Percentiles rank a stretch among this genome's conserved stretches.
Evolutionary conservation across 2,797 vertebrate genomes (phyloP).

Genomic region (Rhincodon typus): DNA sequence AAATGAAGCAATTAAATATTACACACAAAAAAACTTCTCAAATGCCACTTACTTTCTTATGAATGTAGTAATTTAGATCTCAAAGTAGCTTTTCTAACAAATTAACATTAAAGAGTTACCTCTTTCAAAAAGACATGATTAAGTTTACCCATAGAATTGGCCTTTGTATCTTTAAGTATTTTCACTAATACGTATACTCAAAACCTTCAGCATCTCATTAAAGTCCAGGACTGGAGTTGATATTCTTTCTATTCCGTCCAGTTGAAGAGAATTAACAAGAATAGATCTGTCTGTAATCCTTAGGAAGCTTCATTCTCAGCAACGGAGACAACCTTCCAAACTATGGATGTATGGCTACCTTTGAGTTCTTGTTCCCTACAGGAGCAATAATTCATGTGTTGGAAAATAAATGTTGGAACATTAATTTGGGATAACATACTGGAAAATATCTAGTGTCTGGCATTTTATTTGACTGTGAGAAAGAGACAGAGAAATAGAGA

Average conservation of each 20-base stretch:
- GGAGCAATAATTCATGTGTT: background rate
- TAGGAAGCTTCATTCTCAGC: background rate
- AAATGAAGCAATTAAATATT: conserved; percentile 2
- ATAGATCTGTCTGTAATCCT: background rate
- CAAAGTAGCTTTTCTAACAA: background rate
- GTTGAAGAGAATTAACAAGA: background rate
- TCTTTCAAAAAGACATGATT: background rate
- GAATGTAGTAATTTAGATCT: background rate
- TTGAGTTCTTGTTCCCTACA: background rate
- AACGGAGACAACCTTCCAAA: background rate
- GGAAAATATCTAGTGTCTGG: background rate
- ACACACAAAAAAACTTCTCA: background rate
- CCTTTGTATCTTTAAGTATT: background rate
- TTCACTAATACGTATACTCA: background rate
- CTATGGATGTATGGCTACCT: background rate
- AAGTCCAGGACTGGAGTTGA: background rate
- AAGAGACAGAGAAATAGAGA: conserved; percentile 31
- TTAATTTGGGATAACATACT: background rate
- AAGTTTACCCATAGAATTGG: background rate
- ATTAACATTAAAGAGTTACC: background rate
- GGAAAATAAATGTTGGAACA: background rate
- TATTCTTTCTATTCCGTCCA: background rate
- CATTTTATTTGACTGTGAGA: conserved; percentile 17
- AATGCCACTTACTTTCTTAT: background rate
- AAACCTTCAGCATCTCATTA: background rate